These are phyloP conservation scores for Aspidiotus destructor DNA, from an alignment of 2,888 invertebrate species.

Conservation along the genomic window DNA sequence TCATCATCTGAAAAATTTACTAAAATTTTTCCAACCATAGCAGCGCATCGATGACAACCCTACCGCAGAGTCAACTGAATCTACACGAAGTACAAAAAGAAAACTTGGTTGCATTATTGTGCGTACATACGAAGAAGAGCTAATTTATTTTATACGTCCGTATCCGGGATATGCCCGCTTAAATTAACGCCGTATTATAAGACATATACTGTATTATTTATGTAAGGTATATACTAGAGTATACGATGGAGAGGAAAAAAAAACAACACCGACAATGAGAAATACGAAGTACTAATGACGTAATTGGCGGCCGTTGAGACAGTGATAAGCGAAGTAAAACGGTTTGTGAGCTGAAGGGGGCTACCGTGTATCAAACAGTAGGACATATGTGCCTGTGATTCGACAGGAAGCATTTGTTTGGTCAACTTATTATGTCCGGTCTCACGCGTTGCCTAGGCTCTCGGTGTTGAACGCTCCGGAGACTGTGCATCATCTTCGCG, in stretches of 20 bases:
- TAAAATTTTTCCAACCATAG: too few relatives aligned
- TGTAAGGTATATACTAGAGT: slow-evolving; percentile 12
- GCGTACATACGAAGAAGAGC: slow-evolving; percentile 20
- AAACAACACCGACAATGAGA: neutral
- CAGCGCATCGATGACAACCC: too few relatives aligned
- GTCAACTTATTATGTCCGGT: slow-evolving; percentile 31
- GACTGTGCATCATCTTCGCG: slow-evolving; percentile 26
- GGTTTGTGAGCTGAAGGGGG: slow-evolving; percentile 6
- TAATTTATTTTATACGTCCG: slow-evolving; percentile 31
- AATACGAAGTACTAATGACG: slow-evolving; percentile 14
- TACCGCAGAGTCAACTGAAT: too few relatives aligned
- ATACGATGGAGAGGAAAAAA: slow-evolving; percentile 9
- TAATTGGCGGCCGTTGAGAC: slow-evolving; percentile 29
- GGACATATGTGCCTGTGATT: slow-evolving; percentile 17
- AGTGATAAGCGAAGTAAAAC: slow-evolving; percentile 7
- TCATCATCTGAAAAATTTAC: too few relatives aligned
- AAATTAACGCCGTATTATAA: slow-evolving; percentile 29
- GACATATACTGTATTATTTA: neutral
- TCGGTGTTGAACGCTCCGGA: slow-evolving; percentile 8
- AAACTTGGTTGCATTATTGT: slow-evolving; percentile 17
- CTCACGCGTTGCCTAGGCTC: slow-evolving; percentile 24
- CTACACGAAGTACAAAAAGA: slow-evolving; percentile 1
- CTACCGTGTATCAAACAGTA: slow-evolving; percentile 8
- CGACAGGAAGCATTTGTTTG: slow-evolving; percentile 29
- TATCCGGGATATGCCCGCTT: slow-evolving; percentile 32